Base-by-base conservation (phyloP, 1,140 invertebrate genomes). In the Tetranychus cinnabarinus region DNA sequence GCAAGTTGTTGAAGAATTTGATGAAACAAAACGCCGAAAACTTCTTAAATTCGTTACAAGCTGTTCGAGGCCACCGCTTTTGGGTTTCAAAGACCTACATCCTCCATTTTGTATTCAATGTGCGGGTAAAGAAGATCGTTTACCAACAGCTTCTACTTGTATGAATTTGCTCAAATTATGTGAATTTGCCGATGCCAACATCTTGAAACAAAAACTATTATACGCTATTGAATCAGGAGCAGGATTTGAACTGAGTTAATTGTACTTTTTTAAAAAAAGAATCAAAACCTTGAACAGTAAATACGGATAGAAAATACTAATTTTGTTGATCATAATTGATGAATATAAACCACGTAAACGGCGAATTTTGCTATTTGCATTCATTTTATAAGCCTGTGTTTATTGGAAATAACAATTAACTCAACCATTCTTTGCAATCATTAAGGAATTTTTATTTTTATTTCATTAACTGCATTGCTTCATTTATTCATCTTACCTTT, bases 91-190 rank as follows among this genome's bases (percentile, higher is more conserved):
- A 80, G 88, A 95, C 72, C 72, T 97, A 48, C 85, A 89, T 74
- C 92, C 91, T 45, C 82, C 85, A 13, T 92, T 97, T 73, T 90
- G 88, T 69, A 90, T 97, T 67, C 89, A 95, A 70, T 82, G 85
- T 65, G 86, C 85, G 34, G 89, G 88, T 15, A 66, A 66, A 55
- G 82, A 82, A 47, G 85, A 93, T 69, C 80, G 90, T 34, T 77
- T 97, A 65, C 91, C 92, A 1, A 90, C 89, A 42, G 86, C 92
- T 6, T 91, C 87, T 70, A 97, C 93, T 15, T 98, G 93, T 72
- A 91, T 97, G 82, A 97, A 98, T 77, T 78, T 97, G 50, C 74
- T 98, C 15, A 97, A 97, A 73, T 77, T 98, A 62, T 92, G 92
- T 0, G 84, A 92, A 67, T 92, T 91, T 70, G 78, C 78, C 50